A percentile compares a stretch with the other conserved stretches of the same genome.
These are phyloP conservation scores for Rattus norvegicus DNA, from an alignment of 2,113 vertebrate species.

Conservation along the genomic window GRCr8 NC_086020.1:32778501-32779000, in stretches of 20 bases:
- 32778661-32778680: too few relatives aligned
- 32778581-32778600: too few relatives aligned
- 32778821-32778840: conserved; percentile 7
- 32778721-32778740: too few relatives aligned
- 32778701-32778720: too few relatives aligned
- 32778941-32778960: not conserved
- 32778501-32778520: not conserved
- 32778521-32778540: not conserved
- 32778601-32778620: not conserved
- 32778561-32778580: not conserved
- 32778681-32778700: too few relatives aligned
- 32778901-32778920: not conserved
- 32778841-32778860: not conserved
- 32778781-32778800: too few relatives aligned
- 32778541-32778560: not conserved
- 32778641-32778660: too few relatives aligned
- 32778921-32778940: not conserved
- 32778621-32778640: not conserved
- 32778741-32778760: too few relatives aligned
- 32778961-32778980: not conserved
- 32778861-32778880: not conserved
- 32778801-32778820: not conserved
- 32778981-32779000: not conserved
- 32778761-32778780: too few relatives aligned
- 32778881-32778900: not conserved